Base-by-base conservation (phyloP, 2,113 vertebrate genomes). In the Nerophis lumbriciformis region DNA sequence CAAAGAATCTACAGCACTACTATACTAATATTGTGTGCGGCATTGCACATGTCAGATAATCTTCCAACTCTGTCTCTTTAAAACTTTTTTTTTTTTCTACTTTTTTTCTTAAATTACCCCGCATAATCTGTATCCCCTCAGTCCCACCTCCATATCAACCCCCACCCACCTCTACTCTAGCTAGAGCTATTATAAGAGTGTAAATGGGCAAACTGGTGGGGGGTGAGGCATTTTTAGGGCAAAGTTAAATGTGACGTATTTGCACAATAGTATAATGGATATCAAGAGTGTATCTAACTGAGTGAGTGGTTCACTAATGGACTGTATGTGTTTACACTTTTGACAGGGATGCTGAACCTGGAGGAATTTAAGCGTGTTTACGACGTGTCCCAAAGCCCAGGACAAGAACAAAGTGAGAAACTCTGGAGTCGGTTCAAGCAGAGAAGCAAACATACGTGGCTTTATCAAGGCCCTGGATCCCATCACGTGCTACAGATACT, bases 391-490 rank as follows among this genome's bases (percentile, higher is more conserved):
- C 92, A 93, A 82, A 90, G 87, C 57, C 88, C 93, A 60, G 86
- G 89, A 82, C 66, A 76, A 36, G 90, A 90, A 49, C 92, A 69
- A 59, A 91, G 81, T 48, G 82, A 88, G 53, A 91, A 88, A 2
- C 90, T 90, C 65, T 86, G 85, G 80, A 90, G 83, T 4, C 90
- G 91, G 45, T 69, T 93, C 74, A 93, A 94, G 59, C 90, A 94
- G 53, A 95, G 93, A 66, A 97, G 91, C 88, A 93, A 93, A 71
- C 93, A 97, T 70, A 94, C 96, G 0, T 94, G 92, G 91, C 91
- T 98, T 45, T 93, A 94, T 86, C 95, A 96, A 75, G 94, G 95
- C 0, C 90, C 91, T 38, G 96, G 94, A 3, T 93, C 95, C 15
- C 96, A 97, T 78, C 92, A 92, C 11, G 88, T 95, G 65, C 91